These are phyloP conservation scores for Cariama cristata DNA, from an alignment of 2,113 vertebrate genomes.

Conservation along the genomic window DNA sequence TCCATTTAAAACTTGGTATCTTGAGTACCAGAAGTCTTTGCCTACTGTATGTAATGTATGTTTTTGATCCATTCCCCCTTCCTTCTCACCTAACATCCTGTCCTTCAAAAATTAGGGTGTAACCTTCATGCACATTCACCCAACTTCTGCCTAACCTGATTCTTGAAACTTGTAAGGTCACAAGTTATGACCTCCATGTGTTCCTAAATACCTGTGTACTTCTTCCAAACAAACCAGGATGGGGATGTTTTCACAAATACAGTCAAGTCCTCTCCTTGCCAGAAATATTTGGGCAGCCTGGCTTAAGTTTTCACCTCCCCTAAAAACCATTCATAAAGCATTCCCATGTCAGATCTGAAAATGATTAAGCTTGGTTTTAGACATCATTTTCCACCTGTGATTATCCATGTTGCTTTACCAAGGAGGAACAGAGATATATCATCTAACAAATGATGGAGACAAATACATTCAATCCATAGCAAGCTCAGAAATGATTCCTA, in stretches of 20 bases:
- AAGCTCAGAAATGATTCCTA: neutral
- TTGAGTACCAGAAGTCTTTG: neutral
- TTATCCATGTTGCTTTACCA: neutral
- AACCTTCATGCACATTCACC: neutral
- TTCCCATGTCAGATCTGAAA: neutral
- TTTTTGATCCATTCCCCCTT: neutral
- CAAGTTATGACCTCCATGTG: accelerated
- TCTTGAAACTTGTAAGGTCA: neutral
- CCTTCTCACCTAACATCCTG: neutral
- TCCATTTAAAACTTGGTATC: neutral
- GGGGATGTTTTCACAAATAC: neutral
- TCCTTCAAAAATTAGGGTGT: neutral
- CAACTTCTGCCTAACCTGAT: neutral
- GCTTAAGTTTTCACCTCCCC: neutral
- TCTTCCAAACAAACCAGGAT: neutral
- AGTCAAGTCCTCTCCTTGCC: neutral
- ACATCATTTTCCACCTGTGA: neutral
- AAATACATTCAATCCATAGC: neutral
- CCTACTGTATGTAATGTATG: neutral
- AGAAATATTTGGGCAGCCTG: neutral
- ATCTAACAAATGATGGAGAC: neutral
- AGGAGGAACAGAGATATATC: neutral
- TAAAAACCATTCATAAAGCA: neutral
- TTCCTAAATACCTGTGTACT: neutral
- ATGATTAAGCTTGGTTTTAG: neutral